Evolutionary conservation across 2,888 invertebrate genomes (phyloP).

Genomic region (Elmis aenea): DNA sequence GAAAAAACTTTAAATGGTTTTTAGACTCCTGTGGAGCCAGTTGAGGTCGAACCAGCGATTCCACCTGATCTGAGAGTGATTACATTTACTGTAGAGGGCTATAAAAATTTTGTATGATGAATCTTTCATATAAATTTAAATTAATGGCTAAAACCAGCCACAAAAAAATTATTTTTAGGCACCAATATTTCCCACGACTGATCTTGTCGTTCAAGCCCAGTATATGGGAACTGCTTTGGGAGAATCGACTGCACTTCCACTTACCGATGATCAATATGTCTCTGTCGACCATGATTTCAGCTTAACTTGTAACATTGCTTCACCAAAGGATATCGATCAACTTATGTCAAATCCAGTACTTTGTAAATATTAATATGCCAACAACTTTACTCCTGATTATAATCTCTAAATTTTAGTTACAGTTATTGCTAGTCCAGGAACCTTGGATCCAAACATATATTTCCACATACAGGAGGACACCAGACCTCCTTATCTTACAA

Average conservation of each 20-base stretch:
- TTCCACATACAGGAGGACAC: constrained; percentile 24
- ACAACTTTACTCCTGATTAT: neutral
- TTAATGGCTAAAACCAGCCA: too few relatives aligned
- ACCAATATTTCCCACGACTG: constrained; percentile 28
- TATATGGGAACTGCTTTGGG: constrained; percentile 27
- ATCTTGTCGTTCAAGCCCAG: constrained; percentile 27
- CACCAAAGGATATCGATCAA: constrained; percentile 15
- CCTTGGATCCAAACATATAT: constrained; percentile 24
- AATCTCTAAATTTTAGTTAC: constrained; percentile 24
- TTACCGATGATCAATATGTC: constrained; percentile 16
- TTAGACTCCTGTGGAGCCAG: too few relatives aligned
- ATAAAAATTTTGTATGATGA: too few relatives aligned
- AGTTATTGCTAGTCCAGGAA: constrained; percentile 28
- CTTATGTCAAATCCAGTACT: constrained; percentile 22
- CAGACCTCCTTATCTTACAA: constrained; percentile 6
- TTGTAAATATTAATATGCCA: constrained; percentile 12
- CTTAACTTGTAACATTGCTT: constrained; percentile 16
- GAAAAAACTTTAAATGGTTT: too few relatives aligned
- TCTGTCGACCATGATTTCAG: constrained; percentile 16
- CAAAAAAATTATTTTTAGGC: constrained; percentile 22
- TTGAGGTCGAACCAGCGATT: too few relatives aligned
- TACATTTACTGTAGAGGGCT: too few relatives aligned
- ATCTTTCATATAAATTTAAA: too few relatives aligned
- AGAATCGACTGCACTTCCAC: constrained; percentile 23
- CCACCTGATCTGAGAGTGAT: too few relatives aligned